These are phyloP conservation scores for Antedon mediterranea DNA, from an alignment of 53 echinoderm and acorn worm genomes.

Conservation along the genomic window DNA sequence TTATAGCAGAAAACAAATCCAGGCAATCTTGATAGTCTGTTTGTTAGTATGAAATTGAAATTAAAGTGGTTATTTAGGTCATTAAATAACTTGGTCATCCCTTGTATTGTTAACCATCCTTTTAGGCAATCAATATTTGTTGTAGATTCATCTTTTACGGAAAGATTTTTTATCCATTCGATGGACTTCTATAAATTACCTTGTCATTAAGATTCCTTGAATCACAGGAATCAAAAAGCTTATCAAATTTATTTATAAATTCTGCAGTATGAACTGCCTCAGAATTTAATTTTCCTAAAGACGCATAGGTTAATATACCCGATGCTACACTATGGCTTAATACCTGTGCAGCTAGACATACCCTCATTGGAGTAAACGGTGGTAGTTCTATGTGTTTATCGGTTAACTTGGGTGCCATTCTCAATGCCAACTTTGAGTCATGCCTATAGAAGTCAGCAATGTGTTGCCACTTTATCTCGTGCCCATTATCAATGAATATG, in stretches of 20 bases:
- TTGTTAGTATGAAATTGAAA: slow-evolving; percentile 12
- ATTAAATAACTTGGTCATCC: slow-evolving; percentile 1
- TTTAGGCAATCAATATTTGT: slow-evolving; percentile 10
- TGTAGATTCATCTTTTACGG: slow-evolving; percentile 4
- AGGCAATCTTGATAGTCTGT: slow-evolving; percentile 19
- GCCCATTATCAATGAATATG: not conserved
- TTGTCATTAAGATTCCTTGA: slow-evolving; percentile 5
- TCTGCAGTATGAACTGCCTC: slow-evolving; percentile 27
- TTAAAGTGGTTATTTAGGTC: not conserved
- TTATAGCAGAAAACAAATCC: slow-evolving; percentile 15
- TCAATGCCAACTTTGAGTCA: slow-evolving; percentile 1
- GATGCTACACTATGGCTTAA: slow-evolving; percentile 21
- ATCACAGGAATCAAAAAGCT: slow-evolving; percentile 29
- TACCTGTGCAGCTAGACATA: slow-evolving; percentile 9
- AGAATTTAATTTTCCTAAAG: not conserved
- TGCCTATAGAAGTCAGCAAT: slow-evolving; percentile 9
- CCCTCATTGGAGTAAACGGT: slow-evolving; percentile 12
- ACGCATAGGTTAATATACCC: slow-evolving; percentile 12
- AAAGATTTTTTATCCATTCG: slow-evolving; percentile 6
- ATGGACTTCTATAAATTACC: slow-evolving; percentile 4
- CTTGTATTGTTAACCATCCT: slow-evolving; percentile 9
- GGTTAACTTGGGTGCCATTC: slow-evolving; percentile 12
- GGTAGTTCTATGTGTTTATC: slow-evolving; percentile 15
- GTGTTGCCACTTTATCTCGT: slow-evolving; percentile 9
- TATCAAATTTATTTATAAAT: too few species aligned